A percentile compares a stretch with the other conserved stretches of the same genome.
Evolutionary conservation across 2,888 invertebrate genomes (phyloP).

Genomic region (Brachyptera putata): DNA sequence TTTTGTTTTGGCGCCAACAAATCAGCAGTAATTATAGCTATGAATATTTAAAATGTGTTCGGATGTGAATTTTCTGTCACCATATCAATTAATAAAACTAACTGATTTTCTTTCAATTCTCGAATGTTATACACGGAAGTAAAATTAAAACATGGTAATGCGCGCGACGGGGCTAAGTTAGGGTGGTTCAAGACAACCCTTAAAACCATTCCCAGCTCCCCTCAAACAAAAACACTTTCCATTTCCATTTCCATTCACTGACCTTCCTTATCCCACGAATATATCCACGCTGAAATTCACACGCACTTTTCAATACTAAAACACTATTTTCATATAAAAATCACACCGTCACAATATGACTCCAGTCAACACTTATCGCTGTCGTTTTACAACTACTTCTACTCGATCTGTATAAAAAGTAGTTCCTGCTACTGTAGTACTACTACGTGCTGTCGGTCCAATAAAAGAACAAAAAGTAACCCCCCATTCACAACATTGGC

Average conservation of each 20-base stretch:
- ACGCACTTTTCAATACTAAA: not conserved
- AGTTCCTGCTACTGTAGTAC: constrained; percentile 27
- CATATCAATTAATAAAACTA: too few species aligned
- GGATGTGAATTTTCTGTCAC: too few species aligned
- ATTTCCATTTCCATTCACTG: not conserved
- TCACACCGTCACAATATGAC: not conserved
- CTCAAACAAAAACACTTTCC: too few species aligned
- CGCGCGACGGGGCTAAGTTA: not conserved
- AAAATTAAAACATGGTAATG: not conserved
- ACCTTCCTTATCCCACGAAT: not conserved
- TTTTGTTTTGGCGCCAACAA: too few species aligned
- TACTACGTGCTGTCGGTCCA: constrained; percentile 17
- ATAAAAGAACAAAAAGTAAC: constrained; percentile 28
- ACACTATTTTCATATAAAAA: not conserved
- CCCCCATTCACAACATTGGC: constrained; percentile 31
- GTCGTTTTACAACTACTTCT: not conserved
- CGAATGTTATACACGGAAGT: not conserved
- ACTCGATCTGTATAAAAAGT: not conserved
- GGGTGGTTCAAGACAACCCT: not conserved
- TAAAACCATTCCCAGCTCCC: not conserved
- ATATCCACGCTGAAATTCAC: not conserved
- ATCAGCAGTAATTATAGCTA: too few species aligned
- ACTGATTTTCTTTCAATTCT: not conserved
- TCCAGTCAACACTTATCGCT: not conserved
- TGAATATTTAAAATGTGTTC: too few species aligned